phyloP scores from a whole-genome alignment of 2,888 invertebrate genomes.

The Drosophila bunnanda region DNA sequence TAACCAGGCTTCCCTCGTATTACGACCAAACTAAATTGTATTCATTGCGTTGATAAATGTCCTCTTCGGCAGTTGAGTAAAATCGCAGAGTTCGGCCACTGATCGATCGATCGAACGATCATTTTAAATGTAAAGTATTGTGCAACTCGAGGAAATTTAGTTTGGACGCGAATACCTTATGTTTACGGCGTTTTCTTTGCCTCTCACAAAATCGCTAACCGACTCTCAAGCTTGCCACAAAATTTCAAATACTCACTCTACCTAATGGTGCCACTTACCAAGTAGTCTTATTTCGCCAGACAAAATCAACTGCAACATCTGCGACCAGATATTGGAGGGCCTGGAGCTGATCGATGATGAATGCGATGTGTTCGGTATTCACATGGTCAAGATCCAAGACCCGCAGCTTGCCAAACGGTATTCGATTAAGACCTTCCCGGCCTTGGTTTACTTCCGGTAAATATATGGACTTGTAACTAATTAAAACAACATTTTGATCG shows the following conservation, averaged over 20 bases:
- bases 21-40: conserved; percentile 79
- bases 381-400: conserved; percentile 96
- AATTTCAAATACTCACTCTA: conserved; percentile 23
- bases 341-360: conserved; percentile 95
- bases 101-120: not conserved
- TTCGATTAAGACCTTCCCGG: conserved; percentile 97
- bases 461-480: not conserved
- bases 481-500: not conserved
- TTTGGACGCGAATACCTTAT: conserved; percentile 83
- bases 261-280: not conserved
- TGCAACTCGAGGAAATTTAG: conserved; percentile 65
- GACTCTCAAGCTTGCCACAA: conserved; percentile 33
- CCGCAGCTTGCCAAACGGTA: conserved; percentile 95
- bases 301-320: conserved; percentile 95
- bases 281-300: conserved; percentile 85
- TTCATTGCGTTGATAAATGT: not conserved
- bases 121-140: conserved; percentile 37
- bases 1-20: conserved; percentile 63
- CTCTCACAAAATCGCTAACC: conserved; percentile 48
- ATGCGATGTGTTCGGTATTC: conserved; percentile 96
- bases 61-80: conserved; percentile 2
- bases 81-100: not conserved
- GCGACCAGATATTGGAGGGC: conserved; percentile 94
- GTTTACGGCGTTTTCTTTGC: conserved; percentile 82
- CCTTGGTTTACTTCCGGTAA: conserved; percentile 94